A percentile compares a stretch with the other conserved stretches of the same genome.
These are phyloP conservation scores for Halcyon senegalensis DNA, from an alignment of 2,113 vertebrate species.

Conservation along the genomic window DNA sequence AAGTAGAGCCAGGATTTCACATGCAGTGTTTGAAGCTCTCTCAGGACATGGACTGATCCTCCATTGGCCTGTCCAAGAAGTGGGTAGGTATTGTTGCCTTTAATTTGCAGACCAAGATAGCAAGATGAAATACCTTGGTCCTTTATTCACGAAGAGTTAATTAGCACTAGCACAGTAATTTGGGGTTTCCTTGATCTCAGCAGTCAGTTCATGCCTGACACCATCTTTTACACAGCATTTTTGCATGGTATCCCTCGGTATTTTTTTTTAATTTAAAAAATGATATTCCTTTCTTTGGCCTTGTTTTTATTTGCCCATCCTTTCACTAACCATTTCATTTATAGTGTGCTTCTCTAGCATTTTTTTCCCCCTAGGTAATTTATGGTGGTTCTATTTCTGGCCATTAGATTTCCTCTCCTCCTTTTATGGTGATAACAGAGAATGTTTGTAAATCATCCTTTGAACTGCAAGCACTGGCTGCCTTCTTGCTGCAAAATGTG, in stretches of 20 bases:
- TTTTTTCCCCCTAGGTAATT: neutral
- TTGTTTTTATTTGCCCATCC: neutral
- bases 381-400: conserved; percentile 42
- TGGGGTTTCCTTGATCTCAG: neutral
- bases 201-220: neutral
- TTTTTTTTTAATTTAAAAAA: neutral
- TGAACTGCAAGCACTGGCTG: neutral
- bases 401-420: conserved; percentile 53
- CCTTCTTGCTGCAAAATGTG: conserved; percentile 32
- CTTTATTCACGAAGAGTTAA: neutral
- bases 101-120: neutral
- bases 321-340: neutral
- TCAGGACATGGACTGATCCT: neutral
- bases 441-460: conserved; percentile 34
- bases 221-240: neutral
- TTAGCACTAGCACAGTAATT: neutral
- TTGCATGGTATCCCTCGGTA: neutral
- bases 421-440: conserved; percentile 46
- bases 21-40: rapidly evolving
- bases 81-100: neutral
- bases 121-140: neutral
- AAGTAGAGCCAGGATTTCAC: neutral
- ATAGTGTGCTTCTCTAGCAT: neutral
- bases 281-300: neutral
- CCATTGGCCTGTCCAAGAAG: neutral